phyloP scores from a whole-genome alignment of 2,113 vertebrate species.

The Scytalopus superciliaris region DNA sequence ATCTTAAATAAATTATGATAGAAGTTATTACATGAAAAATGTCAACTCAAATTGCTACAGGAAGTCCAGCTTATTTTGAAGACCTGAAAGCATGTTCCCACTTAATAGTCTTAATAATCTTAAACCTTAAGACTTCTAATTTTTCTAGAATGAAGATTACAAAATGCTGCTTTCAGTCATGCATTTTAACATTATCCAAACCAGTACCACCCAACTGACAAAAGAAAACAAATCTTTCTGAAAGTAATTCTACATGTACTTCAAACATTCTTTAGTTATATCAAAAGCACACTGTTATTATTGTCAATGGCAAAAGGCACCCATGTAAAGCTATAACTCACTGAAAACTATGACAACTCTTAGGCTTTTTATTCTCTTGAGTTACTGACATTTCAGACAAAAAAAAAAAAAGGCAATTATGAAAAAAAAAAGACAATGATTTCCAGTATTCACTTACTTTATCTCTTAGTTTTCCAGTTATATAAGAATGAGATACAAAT shows the following conservation, averaged over 20 bases:
- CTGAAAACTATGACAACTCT: background rate
- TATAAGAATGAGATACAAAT: background rate
- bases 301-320: background rate
- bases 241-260: background rate
- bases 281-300: background rate
- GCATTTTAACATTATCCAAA: background rate
- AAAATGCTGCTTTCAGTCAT: constrained; percentile 9
- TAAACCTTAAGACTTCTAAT: background rate
- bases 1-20: background rate
- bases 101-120: background rate
- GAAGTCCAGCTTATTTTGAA: constrained; percentile 32
- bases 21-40: constrained; percentile 19
- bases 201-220: background rate
- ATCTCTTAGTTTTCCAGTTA: background rate
- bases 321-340: background rate
- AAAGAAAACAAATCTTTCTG: constrained; percentile 1
- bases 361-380: background rate
- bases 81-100: constrained; percentile 32
- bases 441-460: background rate
- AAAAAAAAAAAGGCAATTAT: background rate
- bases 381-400: background rate
- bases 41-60: constrained; percentile 17
- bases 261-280: constrained; percentile 7
- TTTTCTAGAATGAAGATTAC: constrained; percentile 32
- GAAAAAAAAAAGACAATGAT: background rate